Evolutionary conservation across 2,888 invertebrate genomes (phyloP).

Genomic region (Apamea epomidion): DNA sequence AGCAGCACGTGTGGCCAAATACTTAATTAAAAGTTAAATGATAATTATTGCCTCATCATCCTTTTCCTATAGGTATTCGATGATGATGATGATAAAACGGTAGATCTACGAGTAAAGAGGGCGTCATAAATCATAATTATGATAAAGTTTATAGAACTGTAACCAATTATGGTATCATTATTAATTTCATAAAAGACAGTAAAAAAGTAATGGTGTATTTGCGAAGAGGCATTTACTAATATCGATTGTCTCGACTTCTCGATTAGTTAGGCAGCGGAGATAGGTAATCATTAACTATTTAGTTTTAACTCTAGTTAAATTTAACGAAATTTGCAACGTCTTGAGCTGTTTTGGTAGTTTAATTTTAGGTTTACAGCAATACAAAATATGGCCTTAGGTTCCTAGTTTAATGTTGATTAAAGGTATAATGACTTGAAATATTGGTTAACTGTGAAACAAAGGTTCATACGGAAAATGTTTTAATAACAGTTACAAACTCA

Average conservation of each 20-base stretch:
- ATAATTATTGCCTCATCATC: background rate
- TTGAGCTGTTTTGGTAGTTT: slow-evolving; percentile 23
- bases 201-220: slow-evolving; percentile 52
- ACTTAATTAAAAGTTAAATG: no score
- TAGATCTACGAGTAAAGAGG: background rate
- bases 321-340: slow-evolving; percentile 49
- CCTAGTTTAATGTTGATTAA: background rate
- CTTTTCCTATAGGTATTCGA: background rate
- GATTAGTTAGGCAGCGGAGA: slow-evolving; percentile 53
- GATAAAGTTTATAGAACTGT: slow-evolving; percentile 36
- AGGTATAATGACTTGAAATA: background rate
- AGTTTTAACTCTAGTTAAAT: slow-evolving; percentile 60
- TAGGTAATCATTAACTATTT: slow-evolving; percentile 57
- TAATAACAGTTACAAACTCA: slow-evolving; percentile 2
- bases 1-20: no score
- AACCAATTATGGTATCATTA: slow-evolving; percentile 34
- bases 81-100: background rate
- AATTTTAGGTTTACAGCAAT: background rate
- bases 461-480: background rate
- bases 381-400: background rate
- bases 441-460: background rate
- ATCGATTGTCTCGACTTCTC: slow-evolving; percentile 59
- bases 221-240: slow-evolving; percentile 69
- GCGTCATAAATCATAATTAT: background rate
- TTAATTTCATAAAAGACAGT: slow-evolving; percentile 65